phyloP scores from a whole-genome alignment of 2,888 invertebrate genomes.

The Willowsia nigromaculata region DNA sequence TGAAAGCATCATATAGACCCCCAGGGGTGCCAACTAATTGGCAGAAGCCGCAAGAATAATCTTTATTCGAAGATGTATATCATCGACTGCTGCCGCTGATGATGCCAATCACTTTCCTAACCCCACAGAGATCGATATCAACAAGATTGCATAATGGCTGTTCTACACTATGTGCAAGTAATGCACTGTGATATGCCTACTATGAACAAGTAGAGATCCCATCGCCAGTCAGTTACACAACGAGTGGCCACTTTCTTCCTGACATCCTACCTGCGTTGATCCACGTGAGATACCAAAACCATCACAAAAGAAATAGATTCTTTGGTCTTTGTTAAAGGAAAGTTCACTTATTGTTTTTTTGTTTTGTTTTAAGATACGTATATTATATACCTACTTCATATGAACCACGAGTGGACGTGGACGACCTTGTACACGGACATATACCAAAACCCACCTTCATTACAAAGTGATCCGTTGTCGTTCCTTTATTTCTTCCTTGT shows the following conservation, averaged over 20 bases:
- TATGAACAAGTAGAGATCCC: too few relatives aligned
- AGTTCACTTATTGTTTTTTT: slow-evolving; percentile 2
- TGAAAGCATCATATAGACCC: slow-evolving; percentile 32
- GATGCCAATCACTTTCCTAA: slow-evolving; percentile 60
- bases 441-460: not conserved
- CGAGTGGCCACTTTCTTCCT: not conserved
- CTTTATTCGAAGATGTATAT: slow-evolving; percentile 25
- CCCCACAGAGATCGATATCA: slow-evolving; percentile 39
- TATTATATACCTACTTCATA: not conserved
- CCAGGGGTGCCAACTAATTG: slow-evolving; percentile 67
- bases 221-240: not conserved
- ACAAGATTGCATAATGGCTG: too few relatives aligned
- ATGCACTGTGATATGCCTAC: not conserved
- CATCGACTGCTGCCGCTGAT: not conserved
- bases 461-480: not conserved
- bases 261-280: slow-evolving; percentile 56
- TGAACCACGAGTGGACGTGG: not conserved
- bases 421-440: not conserved
- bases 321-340: not conserved
- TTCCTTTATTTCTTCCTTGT: not conserved
- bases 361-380: not conserved
- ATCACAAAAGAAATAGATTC: not conserved
- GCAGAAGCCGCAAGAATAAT: slow-evolving; percentile 63
- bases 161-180: not conserved
- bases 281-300: slow-evolving; percentile 48